Base-by-base conservation (phyloP, 2,113 vertebrate species). In the Cochlearius cochlearius region DNA sequence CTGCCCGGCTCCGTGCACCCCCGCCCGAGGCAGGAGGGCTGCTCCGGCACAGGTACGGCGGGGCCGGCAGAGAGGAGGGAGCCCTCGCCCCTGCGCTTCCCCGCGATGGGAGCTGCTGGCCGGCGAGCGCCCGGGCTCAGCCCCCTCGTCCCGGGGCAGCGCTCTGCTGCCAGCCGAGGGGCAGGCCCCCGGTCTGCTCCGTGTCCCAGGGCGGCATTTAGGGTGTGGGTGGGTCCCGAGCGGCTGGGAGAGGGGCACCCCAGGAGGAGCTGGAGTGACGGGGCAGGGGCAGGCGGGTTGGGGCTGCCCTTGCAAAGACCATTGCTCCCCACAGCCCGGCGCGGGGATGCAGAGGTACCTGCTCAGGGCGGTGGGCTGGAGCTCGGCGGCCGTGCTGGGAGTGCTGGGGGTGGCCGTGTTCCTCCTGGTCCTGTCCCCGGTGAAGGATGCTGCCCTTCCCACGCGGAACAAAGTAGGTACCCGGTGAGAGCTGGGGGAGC, bases 381-480 rank as follows among this genome's bases (percentile, higher is more conserved):
- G 59, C 50, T 71, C n/a, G 7, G 78, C 63, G 9, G 90, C 79
- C 0, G 7, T 47, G 4, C 81, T 97, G 2, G 78, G 4, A 0
- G 53, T 38, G 74, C 92, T 96, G 1, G 93, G 73, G 7, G 32
- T 94, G 81, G 79, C 88, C 5, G 30, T 68, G 3, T 92, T 98
- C 52, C 26, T 97, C 18, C 91, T 98, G 19, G 2, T 96, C 53
- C 92, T 98, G 64, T 83, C 82, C 27, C 53, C 83, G 23, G 64
- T 8, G 4, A 68, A 78, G 80, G 50, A 69, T 1, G 36, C 95
- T 59, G 68, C 82, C 25, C 74, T 97, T 64, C 96, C 97, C 6
- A 4, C 47, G 2, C 67, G 62, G 73, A 91, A 29, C 74, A 97
- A 97, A 95, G 98, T 98, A 95, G 8, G 88, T 72, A 43, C 49